A percentile compares a stretch with the other conserved stretches of the same genome.
phyloP scores from a whole-genome alignment of 2,797 vertebrate genomes.

The Centropyge bicolor region DNA sequence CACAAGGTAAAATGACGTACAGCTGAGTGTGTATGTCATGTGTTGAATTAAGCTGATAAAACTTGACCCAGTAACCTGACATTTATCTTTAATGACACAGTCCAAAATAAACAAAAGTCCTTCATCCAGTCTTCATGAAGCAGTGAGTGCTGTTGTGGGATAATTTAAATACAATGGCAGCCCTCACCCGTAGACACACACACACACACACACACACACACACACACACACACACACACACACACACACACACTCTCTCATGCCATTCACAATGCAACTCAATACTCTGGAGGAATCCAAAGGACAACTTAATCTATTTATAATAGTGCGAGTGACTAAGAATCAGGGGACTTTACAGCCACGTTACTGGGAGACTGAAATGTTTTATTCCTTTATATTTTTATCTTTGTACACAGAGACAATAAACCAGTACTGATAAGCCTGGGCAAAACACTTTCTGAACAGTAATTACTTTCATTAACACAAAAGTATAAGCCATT shows the following conservation, averaged over 20 bases:
- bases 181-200: neutral
- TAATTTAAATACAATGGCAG: constrained; percentile 44
- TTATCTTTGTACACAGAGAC: constrained; percentile 9
- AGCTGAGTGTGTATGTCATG: constrained; percentile 37
- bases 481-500: neutral
- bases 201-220: no score
- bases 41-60: constrained; percentile 58
- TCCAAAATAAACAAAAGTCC: constrained; percentile 46
- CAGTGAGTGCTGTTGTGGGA: constrained; percentile 25
- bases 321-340: constrained; percentile 59
- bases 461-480: constrained; percentile 11
- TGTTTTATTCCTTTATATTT: constrained; percentile 34
- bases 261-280: constrained; percentile 56
- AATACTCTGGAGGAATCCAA: constrained; percentile 52
- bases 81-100: constrained; percentile 35
- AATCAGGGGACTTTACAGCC: constrained; percentile 55
- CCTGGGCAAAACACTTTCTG: constrained; percentile 11
- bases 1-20: constrained; percentile 9
- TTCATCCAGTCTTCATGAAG: constrained; percentile 20
- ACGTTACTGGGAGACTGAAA: constrained; percentile 9
- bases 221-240: no score
- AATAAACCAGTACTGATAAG: neutral
- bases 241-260: constrained; percentile 9
- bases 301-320: constrained; percentile 69
- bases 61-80: constrained; percentile 51